Conservation (phyloP, 2,797 vertebrate genomes). For the Spondyliosoma cantharus region DNA sequence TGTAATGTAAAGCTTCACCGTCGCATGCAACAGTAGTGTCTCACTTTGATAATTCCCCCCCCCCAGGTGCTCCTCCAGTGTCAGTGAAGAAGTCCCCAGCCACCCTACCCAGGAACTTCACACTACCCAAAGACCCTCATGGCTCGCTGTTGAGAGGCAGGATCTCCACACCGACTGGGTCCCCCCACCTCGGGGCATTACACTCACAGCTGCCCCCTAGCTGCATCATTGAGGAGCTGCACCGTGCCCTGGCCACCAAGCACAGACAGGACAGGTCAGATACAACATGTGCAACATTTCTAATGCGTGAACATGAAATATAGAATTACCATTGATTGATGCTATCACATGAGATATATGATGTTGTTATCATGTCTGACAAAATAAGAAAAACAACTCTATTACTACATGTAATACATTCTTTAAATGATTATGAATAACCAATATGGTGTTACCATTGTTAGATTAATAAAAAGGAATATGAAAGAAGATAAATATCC, state of each 20-base stretch:
- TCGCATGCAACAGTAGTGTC: neutral
- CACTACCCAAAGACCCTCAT: conserved; percentile 83
- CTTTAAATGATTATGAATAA: neutral
- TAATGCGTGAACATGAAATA: neutral
- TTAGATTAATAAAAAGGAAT: neutral
- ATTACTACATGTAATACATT: neutral
- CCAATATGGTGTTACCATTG: neutral
- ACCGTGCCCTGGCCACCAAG: conserved; percentile 94
- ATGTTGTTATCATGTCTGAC: neutral
- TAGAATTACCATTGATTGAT: neutral
- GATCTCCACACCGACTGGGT: conserved; percentile 89
- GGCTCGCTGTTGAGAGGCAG: conserved; percentile 85
- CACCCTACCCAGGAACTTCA: conserved; percentile 86
- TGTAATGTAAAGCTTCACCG: fast-evolving
- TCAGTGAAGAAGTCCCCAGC: conserved; percentile 82
- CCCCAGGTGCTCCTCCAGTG: conserved; percentile 74
- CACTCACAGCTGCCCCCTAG: conserved; percentile 93
- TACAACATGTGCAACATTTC: neutral
- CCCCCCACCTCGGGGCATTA: conserved; percentile 89
- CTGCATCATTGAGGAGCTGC: conserved; percentile 97
- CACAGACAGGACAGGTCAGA: conserved; percentile 95
- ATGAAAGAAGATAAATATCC: neutral
- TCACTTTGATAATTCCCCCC: neutral
- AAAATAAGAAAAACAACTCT: neutral
- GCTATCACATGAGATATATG: neutral